A percentile compares a stretch with the other conserved stretches of the same genome.
Conservation (phyloP, 1,140 invertebrate genomes). For the Pissodes strobi region DNA sequence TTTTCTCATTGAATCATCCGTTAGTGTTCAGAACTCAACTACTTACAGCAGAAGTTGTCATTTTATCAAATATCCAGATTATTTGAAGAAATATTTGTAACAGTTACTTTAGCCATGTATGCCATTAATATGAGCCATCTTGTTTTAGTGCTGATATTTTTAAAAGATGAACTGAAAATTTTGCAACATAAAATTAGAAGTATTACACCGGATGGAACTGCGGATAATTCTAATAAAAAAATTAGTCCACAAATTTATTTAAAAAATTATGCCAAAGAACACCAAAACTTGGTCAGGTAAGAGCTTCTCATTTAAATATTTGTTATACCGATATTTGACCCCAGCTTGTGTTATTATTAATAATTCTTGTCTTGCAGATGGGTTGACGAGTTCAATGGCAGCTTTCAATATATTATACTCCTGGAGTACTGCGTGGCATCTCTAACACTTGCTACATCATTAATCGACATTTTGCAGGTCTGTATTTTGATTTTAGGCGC, state of each 20-base stretch:
- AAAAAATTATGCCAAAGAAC: not conserved
- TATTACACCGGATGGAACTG: not conserved
- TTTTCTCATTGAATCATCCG: too few species aligned
- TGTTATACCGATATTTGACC: not conserved
- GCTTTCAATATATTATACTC: conserved; percentile 15
- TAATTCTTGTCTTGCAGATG: conserved; percentile 5
- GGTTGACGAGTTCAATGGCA: conserved; percentile 5
- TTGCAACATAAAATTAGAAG: not conserved
- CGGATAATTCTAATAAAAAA: too few species aligned
- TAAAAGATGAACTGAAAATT: conserved; percentile 3
- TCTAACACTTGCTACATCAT: too few species aligned
- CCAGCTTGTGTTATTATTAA: not conserved
- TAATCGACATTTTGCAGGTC: too few species aligned
- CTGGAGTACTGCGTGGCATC: too few species aligned
- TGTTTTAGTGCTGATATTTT: conserved; percentile 4
- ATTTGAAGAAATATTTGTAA: too few species aligned
- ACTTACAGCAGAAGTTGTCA: too few species aligned
- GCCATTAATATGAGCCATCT: too few species aligned
- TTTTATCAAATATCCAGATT: too few species aligned
- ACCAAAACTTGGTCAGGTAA: not conserved
- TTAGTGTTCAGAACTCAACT: too few species aligned
- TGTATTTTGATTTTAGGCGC: too few species aligned
- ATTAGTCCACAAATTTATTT: not conserved
- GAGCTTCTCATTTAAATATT: not conserved
- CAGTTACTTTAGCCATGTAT: too few species aligned